Conservation (phyloP, 2,113 vertebrate genomes). For the Bothrops jararaca region DNA sequence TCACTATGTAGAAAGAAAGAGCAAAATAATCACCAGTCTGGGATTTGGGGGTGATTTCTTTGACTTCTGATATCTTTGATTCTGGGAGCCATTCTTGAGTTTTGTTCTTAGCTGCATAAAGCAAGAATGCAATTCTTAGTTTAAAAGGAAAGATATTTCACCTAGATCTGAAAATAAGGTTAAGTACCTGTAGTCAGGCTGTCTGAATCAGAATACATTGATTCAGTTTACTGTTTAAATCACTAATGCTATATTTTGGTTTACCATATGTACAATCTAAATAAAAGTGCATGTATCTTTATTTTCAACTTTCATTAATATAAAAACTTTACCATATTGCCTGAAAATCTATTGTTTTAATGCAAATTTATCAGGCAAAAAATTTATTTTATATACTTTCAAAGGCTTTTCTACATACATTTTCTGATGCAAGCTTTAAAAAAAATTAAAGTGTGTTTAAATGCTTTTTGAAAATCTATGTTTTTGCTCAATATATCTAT, state of each 20-base stretch:
- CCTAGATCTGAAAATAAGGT: not conserved
- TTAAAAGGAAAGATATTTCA: not conserved
- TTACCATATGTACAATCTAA: not conserved
- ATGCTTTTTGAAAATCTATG: not conserved
- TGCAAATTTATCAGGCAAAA: not conserved
- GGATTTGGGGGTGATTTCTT: slow-evolving; percentile 64
- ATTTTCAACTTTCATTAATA: not conserved
- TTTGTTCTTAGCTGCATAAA: slow-evolving; percentile 71
- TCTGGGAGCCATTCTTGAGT: slow-evolving; percentile 67
- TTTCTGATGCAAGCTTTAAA: not conserved
- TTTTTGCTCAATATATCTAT: not conserved
- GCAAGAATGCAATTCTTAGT: slow-evolving; percentile 40
- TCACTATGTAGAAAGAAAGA: slow-evolving; percentile 32
- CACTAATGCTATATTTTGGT: not conserved
- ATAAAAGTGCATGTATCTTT: not conserved
- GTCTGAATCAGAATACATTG: not conserved
- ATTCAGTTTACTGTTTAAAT: not conserved
- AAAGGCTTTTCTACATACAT: not conserved
- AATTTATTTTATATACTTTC: not conserved
- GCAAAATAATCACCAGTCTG: slow-evolving; percentile 64
- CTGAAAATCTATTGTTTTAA: not conserved
- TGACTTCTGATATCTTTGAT: slow-evolving; percentile 72
- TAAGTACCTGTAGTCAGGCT: not conserved
- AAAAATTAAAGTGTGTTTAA: not conserved
- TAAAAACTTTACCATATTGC: not conserved